phyloP scores from a whole-genome alignment of 2,888 invertebrate species.

The Listrodromus nycthemerus region DNA sequence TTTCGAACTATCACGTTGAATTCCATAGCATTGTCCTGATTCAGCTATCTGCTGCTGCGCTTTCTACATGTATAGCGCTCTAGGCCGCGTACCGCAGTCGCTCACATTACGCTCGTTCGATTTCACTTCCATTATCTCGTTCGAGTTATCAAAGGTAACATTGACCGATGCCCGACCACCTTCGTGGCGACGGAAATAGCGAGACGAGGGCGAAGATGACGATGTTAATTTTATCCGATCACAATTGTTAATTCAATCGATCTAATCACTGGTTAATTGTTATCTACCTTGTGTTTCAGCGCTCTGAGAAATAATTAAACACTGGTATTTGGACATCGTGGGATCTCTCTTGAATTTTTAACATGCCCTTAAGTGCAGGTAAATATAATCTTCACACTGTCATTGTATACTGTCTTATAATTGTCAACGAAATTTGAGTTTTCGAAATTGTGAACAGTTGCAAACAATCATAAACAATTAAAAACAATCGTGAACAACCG shows the following conservation, averaged over 20 bases:
- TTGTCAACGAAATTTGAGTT: not conserved
- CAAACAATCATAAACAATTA: not conserved
- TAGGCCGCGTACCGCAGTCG: no score
- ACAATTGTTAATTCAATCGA: not conserved
- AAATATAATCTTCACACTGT: slow-evolving; percentile 5
- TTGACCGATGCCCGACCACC: no score
- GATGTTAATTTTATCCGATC: not conserved
- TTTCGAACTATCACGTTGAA: no score
- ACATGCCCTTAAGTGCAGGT: slow-evolving; percentile 47
- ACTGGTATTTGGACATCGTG: not conserved
- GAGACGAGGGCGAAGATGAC: not conserved
- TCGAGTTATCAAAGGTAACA: no score
- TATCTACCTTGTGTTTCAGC: slow-evolving; percentile 22
- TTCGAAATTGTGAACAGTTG: not conserved
- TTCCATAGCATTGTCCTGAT: no score
- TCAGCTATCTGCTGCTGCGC: no score
- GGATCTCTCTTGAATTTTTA: not conserved
- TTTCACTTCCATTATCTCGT: no score
- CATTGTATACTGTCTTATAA: no score
- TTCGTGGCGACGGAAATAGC: not conserved
- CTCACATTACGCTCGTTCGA: no score
- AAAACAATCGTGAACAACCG: no score
- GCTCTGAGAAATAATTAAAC: not conserved
- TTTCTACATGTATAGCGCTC: no score
- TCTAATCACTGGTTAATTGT: not conserved